Base-by-base conservation (phyloP, 2,797 vertebrate species). In the Spheniscus humboldti region DNA sequence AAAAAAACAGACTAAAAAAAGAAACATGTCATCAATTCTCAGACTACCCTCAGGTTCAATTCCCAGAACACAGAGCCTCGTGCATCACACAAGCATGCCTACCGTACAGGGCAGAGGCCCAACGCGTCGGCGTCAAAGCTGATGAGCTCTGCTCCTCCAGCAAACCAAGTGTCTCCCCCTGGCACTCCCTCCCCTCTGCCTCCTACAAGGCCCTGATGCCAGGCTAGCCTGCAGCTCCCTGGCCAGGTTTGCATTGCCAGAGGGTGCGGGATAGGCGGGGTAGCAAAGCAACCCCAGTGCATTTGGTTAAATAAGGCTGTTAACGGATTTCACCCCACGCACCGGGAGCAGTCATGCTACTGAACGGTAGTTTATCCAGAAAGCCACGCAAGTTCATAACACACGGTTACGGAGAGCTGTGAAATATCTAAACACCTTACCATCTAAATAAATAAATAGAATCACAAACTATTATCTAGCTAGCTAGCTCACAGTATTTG, bases 201-300 rank as follows among this genome's bases (percentile, higher is more conserved):
- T 8, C 56, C 43, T 22, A 11, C 35, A 15, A 28, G 69, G 37
- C 39, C 43, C 18, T 3, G 60, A 16, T 3, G 69, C 37, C 69
- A 39, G 55, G 17, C 59, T 24, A 18, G 43, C 47, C 19, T 7
- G 43, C 52, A 33, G 52, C 52, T 50, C 35, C 57, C 43, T 18
- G 67, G 60, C 31, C 43, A 27, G 31, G 25, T 27, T 3, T 11
- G 8, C 27, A 3, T 10, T 3, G 43, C 50, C 31, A 9, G 59
- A 12, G 27, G 17, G 41, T 27, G 19, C 4, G 0, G 2, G n/a
- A 18, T 9, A 5, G 35, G 25, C 3, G 10, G n/a, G 31, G 24
- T 17, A 35, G 35, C 43, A 9, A 31, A 33, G 24, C 19, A 53
- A 45, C 28, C 10, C 2, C 47, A 9, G 14, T 2, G 9, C 8